Base-by-base conservation (phyloP, 2,888 invertebrate genomes). In the Helobdella robusta region DNA sequence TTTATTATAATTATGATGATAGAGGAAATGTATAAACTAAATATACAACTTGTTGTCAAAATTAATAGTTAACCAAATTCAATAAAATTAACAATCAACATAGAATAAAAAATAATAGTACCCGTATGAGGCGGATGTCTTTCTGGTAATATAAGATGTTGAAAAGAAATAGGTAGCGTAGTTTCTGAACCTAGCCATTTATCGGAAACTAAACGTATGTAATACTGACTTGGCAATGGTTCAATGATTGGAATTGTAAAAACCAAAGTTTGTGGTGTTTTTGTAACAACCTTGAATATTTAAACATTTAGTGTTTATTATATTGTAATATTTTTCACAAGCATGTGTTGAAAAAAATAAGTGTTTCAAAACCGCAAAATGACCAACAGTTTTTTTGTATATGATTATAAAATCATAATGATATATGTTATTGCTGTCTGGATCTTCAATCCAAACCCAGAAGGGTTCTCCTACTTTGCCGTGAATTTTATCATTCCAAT, bases 381-480 rank as follows among this genome's bases (percentile, higher is more conserved):
- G 87, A 74, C 58, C 20, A 18, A 87, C 88, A 83, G 88, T 87
- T 81, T 87, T 88, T 76, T 86, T 88, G 44, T 87, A 86, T 35
- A 93, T 81, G 25, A 87, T 84, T 78, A 95, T 89, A 74, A 89
- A 87, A 78, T 99, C 98, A 64, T 89, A 89, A 79, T 99, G 97
- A 79, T 97, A 93, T 79, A 98, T 94, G 71, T 86, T 86, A 77
- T 95, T 91, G 61, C 86, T 88, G 48, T 90, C 89, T 0, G 94
- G 89, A 81, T 98, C 95, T 79, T 97, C 95, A 35, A 99, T 89
- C 92, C 97, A 95, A 67, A 98, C 85, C 89, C 93, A 97, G 80
- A 93, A 99, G 0, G 89, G 86, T 79, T 95, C 91, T 0, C 88
- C 85, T 0, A 86, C 86, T 78, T 87, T 87, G 0, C 93, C 91